phyloP scores from a whole-genome alignment of 1,140 invertebrate genomes.

The Bombus fervidus region DNA sequence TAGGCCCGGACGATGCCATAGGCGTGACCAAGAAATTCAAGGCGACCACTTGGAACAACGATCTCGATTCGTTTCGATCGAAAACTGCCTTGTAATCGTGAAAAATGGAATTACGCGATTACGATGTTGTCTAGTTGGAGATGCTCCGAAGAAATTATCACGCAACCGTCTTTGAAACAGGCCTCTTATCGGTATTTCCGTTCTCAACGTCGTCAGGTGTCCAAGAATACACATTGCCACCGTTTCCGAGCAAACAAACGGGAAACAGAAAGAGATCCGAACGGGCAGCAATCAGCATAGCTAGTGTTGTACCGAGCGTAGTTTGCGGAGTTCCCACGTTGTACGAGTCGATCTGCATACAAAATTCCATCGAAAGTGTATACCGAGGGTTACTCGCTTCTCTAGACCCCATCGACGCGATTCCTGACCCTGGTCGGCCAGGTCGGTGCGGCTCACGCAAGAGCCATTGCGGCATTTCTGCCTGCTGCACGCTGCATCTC shows the following conservation, averaged over 20 bases:
- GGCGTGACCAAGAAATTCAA: conserved; percentile 63
- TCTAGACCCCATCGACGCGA: conserved; percentile 56
- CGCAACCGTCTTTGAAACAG: neutral
- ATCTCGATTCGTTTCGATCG: neutral
- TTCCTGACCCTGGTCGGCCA: conserved; percentile 59
- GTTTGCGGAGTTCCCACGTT: conserved; percentile 53
- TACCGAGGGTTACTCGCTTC: conserved; percentile 44
- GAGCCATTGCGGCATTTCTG: conserved; percentile 8
- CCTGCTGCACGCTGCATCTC: conserved; percentile 1
- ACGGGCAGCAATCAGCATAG: neutral
- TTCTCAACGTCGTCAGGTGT: neutral
- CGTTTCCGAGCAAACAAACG: neutral
- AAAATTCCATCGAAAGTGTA: conserved; percentile 63
- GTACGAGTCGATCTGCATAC: conserved; percentile 61
- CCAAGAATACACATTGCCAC: too few species aligned
- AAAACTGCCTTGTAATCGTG: too few species aligned
- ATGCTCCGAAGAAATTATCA: neutral
- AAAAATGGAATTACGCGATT: neutral
- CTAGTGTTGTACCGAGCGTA: neutral
- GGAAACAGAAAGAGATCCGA: neutral
- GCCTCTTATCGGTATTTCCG: neutral
- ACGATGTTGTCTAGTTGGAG: neutral
- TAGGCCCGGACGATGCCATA: conserved; percentile 59
- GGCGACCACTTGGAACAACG: neutral
- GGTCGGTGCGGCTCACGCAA: conserved; percentile 60